Evolutionary conservation across 2,113 vertebrate genomes (phyloP).

Genomic region (Myiopsitta monachus): DNA sequence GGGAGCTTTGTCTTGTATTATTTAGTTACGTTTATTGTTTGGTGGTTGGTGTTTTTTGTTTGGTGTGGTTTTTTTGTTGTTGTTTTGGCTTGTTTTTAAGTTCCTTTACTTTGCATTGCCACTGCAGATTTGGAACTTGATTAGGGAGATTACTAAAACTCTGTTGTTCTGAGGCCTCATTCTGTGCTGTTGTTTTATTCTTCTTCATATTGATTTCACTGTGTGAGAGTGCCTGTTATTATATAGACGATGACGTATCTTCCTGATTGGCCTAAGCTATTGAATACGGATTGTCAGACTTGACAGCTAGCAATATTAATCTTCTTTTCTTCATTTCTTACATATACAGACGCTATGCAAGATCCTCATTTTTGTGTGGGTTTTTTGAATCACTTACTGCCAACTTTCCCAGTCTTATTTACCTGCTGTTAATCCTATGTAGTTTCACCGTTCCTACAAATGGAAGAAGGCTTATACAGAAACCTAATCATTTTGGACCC

Average conservation of each 20-base stretch:
- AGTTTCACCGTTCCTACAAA: background rate
- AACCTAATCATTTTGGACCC: background rate
- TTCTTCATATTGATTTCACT: background rate
- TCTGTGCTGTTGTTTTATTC: background rate
- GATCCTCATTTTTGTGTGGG: background rate
- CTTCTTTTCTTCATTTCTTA: background rate
- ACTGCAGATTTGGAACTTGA: background rate
- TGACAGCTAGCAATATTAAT: background rate
- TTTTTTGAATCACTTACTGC: background rate
- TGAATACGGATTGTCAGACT: background rate
- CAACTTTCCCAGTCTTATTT: background rate
- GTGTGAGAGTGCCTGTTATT: background rate
- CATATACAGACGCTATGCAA: background rate
- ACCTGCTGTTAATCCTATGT: background rate
- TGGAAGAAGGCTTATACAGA: background rate
- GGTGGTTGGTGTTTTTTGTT: background rate
- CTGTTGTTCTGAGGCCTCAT: background rate
- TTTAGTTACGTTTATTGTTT: background rate
- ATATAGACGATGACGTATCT: background rate
- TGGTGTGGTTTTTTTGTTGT: background rate
- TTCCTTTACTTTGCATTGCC: background rate
- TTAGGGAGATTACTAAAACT: background rate
- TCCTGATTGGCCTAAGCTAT: background rate
- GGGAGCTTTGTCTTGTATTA: background rate
- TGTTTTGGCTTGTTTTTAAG: background rate